These are phyloP conservation scores for Sphaeramia orbicularis DNA, from an alignment of 2,797 vertebrate species.

Conservation along the genomic window DNA sequence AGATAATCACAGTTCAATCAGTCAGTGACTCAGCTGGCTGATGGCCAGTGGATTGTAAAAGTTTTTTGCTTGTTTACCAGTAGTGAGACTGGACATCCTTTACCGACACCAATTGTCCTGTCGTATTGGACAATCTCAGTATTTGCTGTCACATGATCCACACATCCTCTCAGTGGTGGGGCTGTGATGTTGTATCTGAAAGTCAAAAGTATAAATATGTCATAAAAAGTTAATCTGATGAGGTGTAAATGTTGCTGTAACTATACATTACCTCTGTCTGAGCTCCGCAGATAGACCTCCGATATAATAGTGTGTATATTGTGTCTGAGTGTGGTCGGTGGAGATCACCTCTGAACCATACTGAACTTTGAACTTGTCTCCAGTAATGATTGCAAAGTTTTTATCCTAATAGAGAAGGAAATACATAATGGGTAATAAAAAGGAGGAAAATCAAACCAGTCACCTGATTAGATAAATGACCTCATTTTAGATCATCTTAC, in stretches of 20 bases:
- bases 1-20: no score
- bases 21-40: no score
- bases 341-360: conserved; percentile 19
- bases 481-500: conserved; percentile 50
- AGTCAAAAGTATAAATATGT: conserved; percentile 18
- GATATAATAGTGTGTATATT: conserved; percentile 81
- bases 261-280: conserved; percentile 82
- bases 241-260: not conserved
- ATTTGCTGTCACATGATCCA: conserved; percentile 46
- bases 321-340: conserved; percentile 30
- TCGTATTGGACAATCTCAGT: conserved; percentile 10
- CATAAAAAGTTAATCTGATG: not conserved
- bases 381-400: conserved; percentile 3
- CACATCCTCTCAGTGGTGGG: conserved; percentile 70
- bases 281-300: conserved; percentile 87
- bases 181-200: conserved; percentile 68
- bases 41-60: no score
- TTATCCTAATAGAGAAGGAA: conserved; percentile 30
- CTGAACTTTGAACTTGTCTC: conserved; percentile 22
- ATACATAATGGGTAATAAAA: not conserved
- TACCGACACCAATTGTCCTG: conserved; percentile 57
- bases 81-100: conserved; percentile 62
- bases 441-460: not conserved
- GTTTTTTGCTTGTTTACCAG: conserved; percentile 54
- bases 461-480: not conserved